These are phyloP conservation scores for Eupithecia exiguata DNA, from an alignment of 2,888 invertebrate genomes.

Conservation along the genomic window DNA sequence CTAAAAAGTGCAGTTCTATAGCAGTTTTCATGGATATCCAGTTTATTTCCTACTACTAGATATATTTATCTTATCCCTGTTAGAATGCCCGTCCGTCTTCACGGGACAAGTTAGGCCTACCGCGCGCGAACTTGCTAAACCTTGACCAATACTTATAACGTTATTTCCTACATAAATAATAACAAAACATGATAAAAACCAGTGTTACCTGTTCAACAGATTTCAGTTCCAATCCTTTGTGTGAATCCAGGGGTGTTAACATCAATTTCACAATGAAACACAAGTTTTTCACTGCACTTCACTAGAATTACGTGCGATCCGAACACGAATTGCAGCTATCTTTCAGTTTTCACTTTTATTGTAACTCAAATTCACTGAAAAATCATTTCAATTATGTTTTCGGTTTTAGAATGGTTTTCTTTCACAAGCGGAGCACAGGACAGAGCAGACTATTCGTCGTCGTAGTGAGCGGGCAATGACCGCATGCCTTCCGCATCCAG, in stretches of 20 bases:
- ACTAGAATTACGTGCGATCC: slow-evolving; percentile 6
- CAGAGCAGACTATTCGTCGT: slow-evolving; percentile 22
- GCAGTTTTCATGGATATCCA: background rate
- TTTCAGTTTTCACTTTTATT: slow-evolving; percentile 6
- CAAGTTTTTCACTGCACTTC: slow-evolving; percentile 47
- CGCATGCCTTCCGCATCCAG: slow-evolving; percentile 60
- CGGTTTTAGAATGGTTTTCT: background rate
- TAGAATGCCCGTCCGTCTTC: background rate
- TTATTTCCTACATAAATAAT: slow-evolving; percentile 36
- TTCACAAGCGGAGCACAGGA: background rate
- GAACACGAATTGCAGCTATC: background rate
- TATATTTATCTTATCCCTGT: too few relatives aligned
- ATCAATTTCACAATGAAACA: slow-evolving; percentile 57
- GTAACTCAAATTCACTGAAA: background rate
- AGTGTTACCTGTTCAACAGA: slow-evolving; percentile 67
- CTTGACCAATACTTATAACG: slow-evolving; percentile 42
- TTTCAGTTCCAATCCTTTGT: slow-evolving; percentile 64
- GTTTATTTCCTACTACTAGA: background rate
- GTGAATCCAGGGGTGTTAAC: slow-evolving; percentile 67
- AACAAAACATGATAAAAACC: slow-evolving; percentile 37
- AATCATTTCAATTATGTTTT: background rate
- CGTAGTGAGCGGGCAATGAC: slow-evolving; percentile 41
- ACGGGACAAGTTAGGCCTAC: slow-evolving; percentile 57
- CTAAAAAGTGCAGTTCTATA: too few relatives aligned
- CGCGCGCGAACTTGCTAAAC: background rate